Percentiles rank a stretch among this genome's conserved stretches.
These are phyloP conservation scores for Dascillus cervinus DNA, from an alignment of 2,888 invertebrate species.

Conservation along the genomic window DNA sequence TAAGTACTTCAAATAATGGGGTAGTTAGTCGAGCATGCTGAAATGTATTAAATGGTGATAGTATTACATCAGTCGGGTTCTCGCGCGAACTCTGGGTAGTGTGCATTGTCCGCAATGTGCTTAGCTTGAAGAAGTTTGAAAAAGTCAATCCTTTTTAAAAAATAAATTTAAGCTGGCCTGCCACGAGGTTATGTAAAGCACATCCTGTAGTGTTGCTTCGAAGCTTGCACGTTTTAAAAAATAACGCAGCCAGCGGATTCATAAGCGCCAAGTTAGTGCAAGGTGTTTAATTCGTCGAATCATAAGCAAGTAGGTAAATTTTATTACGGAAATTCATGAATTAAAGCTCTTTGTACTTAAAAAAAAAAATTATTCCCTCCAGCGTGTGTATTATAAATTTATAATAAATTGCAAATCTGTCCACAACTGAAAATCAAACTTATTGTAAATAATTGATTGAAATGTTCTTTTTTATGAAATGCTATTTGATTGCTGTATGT, in stretches of 20 bases:
- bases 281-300: conserved; percentile 14
- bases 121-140: conserved; percentile 13
- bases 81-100: too few relatives aligned
- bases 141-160: conserved; percentile 22
- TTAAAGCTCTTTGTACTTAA: conserved; percentile 23
- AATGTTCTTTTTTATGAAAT: conserved; percentile 38
- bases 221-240: conserved; percentile 35
- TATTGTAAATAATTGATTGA: conserved; percentile 43
- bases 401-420: conserved; percentile 45
- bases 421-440: conserved; percentile 44
- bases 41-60: too few relatives aligned
- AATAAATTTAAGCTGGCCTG: too few relatives aligned
- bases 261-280: conserved; percentile 20
- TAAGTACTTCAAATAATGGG: too few relatives aligned
- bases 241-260: conserved; percentile 29
- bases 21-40: too few relatives aligned
- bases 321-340: too few relatives aligned
- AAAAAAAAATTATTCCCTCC: conserved; percentile 43
- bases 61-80: too few relatives aligned
- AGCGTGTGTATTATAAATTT: too few relatives aligned
- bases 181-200: conserved; percentile 27
- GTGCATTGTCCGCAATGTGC: conserved; percentile 20
- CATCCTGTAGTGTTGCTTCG: conserved; percentile 34
- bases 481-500: conserved; percentile 36
- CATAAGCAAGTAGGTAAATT: too few relatives aligned